Evolutionary conservation across 2,113 vertebrate genomes (phyloP), one percentile per base, ranked within the genome.

Genomic region (Pomatostomus ruficeps): DNA sequence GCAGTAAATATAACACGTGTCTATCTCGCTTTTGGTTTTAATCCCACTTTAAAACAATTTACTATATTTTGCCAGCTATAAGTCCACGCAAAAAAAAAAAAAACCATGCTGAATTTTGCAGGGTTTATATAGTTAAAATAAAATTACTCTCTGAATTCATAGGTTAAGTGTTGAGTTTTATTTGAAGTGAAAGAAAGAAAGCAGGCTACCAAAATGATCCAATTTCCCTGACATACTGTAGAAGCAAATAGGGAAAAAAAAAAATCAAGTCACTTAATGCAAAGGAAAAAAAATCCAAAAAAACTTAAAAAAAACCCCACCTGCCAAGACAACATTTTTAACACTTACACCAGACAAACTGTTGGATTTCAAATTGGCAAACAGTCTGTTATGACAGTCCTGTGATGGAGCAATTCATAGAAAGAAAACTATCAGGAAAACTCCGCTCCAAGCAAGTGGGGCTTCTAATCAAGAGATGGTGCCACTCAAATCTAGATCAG

Each of bases 271-370:
- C 73, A 66, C 91, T 97, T 92, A 82, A 91, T 93, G 96, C 89
- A 91, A 88, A 91, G 77, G 67, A 66, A 93, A 80, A 80, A 72
- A 73, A 29, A 11, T 12, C 7, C 10, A 33, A 91, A 95, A 94
- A 92, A 78, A n/a, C 23, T 12, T 52, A 46, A 67, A 67, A 89
- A 94, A 84, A 68, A 40, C 0, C 2, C 71, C 75, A 96, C 76
- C 94, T 97, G 96, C 96, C 97, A 96, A 95, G 96, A 95, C 90
- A 96, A 97, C 97, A 88, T 97, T 97, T 97, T 96, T 97, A 97
- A 96, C 97, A 97, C 97, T 97, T 97, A 96, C 96, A 97, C 96
- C 95, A 97, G 96, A 96, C 96, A 97, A 97, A 97, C 97, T 97
- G 97, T 97, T 97, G 97, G 96, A 88, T 97, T 97, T 97, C 93